These are phyloP conservation scores for Hepsetus odoe DNA, from an alignment of 2,113 vertebrate species.

Conservation along the genomic window DNA sequence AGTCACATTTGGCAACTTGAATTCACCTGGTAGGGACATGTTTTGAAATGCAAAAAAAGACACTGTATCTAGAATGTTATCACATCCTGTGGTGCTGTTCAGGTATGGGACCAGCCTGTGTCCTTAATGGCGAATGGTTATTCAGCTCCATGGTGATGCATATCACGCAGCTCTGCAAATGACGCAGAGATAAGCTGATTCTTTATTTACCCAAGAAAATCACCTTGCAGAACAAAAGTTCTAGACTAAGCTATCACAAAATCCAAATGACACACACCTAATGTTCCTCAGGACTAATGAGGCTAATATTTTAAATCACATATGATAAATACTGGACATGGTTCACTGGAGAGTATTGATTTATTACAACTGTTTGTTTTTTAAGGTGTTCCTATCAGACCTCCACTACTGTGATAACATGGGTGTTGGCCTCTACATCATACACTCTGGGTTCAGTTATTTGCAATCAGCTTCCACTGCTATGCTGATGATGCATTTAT, in stretches of 20 bases:
- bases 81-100: constrained; percentile 10
- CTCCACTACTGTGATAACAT: not conserved
- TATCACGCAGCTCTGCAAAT: not conserved
- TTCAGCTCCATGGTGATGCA: constrained; percentile 22
- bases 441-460: not conserved
- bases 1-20: not conserved
- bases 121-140: not conserved
- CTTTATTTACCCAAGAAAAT: constrained; percentile 32
- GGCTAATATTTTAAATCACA: constrained; percentile 2
- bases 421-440: not conserved
- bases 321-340: constrained; percentile 12
- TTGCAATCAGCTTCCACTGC: too few species aligned
- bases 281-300: not conserved
- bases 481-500: too few species aligned
- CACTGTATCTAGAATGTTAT: not conserved
- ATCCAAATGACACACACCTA: not conserved
- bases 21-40: not conserved
- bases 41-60: not conserved
- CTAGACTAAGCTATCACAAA: not conserved
- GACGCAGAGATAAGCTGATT: constrained; percentile 14
- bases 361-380: constrained; percentile 26
- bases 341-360: not conserved
- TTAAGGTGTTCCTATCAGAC: constrained; percentile 27
- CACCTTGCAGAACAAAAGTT: not conserved
- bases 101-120: not conserved